Base-by-base conservation (phyloP, 2,888 invertebrate genomes). In the Noctuana brunneofusca region DNA sequence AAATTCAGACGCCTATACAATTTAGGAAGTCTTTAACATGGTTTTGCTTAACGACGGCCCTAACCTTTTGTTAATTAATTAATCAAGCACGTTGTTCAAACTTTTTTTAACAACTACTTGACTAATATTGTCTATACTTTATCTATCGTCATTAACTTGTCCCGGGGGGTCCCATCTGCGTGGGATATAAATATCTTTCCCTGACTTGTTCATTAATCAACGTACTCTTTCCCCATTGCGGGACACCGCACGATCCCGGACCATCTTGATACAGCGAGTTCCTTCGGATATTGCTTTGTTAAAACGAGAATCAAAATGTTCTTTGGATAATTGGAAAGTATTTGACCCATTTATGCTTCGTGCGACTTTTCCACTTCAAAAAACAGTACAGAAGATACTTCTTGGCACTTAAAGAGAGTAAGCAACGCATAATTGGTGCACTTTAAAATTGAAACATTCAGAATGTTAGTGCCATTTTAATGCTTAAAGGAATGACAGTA, bases 141-240 rank as follows among this genome's bases (percentile, higher is more conserved):
- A 54, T 62, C 54, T 55, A 55, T 41, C 18, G 41, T 55, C 55
- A 55, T 62, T 62, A 62, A 62, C 55, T 62, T 56, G 62, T 56
- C 50, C 55, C 50, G 24, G 50, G 27, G 9, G 41, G 55, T 56
- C 62, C 62, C 62, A 62, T 62, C 62, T 62, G 62, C 50, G 62
- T 41, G 30, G 55, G 60, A 49, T 62, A 62, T 55, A 60, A 48
- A 62, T 55, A 55, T 55, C 54, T 38, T 32, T 35, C 27, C 24
- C 46, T 41, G 50, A 56, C 56, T 63, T 14, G 56, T 56, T 56
- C 62, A 63, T 63, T 63, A 56, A 63, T 63, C 56, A 63, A 63
- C 49, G 62, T 56, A 50, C 62, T 63, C 62, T 56, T 63, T 56
- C 56, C 62, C 60, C 62, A 49, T 63, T 56, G 62, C 49, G 62